A percentile compares a stretch with the other conserved stretches of the same genome.
Evolutionary conservation across 2,113 vertebrate species (phyloP).

Genomic region (Hemicordylus capensis): DNA sequence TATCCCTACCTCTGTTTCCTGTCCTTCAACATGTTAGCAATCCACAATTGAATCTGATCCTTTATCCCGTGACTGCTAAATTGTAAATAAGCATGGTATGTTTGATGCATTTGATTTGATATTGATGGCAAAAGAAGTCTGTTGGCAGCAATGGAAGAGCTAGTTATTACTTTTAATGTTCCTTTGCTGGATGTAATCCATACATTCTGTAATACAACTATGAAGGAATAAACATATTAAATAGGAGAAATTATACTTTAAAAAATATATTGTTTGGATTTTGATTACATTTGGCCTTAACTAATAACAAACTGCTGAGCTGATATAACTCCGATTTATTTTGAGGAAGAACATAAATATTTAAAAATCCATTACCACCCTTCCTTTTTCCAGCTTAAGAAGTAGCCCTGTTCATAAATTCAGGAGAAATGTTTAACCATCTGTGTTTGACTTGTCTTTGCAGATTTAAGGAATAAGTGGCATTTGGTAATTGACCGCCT

Average conservation of each 20-base stretch:
- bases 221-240: neutral
- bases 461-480: constrained; percentile 96
- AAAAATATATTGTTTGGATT: neutral
- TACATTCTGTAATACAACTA: constrained; percentile 4
- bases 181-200: constrained; percentile 5
- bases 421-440: neutral
- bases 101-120: too few species aligned
- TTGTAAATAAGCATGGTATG: neutral
- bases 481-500: constrained; percentile 95
- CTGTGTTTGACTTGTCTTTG: constrained; percentile 41
- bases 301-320: neutral
- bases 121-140: neutral
- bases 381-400: constrained; percentile 20
- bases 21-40: too few species aligned
- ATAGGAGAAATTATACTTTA: neutral
- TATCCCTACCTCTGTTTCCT: too few species aligned
- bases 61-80: too few species aligned
- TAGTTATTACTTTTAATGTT: constrained; percentile 28
- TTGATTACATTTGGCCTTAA: neutral
- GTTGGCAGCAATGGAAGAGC: neutral
- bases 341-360: constrained; percentile 11
- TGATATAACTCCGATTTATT: neutral
- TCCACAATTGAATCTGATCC: too few species aligned
- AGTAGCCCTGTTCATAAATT: constrained; percentile 16
- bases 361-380: neutral